A percentile compares a stretch with the other conserved stretches of the same genome.
Evolutionary conservation across 92 coral and sea anemone species (phyloP).

Genomic region (Palythoa grandis): DNA sequence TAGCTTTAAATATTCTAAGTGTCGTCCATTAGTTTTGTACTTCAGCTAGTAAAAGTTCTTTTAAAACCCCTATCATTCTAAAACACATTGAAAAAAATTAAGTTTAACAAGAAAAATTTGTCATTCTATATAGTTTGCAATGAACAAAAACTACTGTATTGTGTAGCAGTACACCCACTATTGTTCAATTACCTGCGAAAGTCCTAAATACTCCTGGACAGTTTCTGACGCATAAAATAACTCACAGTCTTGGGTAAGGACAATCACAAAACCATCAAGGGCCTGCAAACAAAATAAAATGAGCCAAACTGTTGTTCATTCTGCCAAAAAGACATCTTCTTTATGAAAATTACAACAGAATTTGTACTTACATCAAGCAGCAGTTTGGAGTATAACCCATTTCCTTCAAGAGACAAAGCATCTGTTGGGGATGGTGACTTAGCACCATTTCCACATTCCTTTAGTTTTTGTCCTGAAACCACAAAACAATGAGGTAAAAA

Average conservation of each 20-base stretch:
- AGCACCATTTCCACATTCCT: constrained; percentile 58
- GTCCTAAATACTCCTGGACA: constrained; percentile 89
- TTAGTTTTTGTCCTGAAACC: constrained; percentile 73
- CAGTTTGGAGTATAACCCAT: constrained; percentile 84
- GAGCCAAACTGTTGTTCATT: background rate
- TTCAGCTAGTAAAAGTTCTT: no score
- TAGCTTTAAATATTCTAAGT: no score
- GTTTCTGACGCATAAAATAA: constrained; percentile 98
- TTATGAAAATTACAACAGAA: background rate
- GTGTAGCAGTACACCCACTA: background rate
- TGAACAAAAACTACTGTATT: no score
- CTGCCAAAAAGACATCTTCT: background rate
- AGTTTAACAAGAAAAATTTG: no score
- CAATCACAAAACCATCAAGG: constrained; percentile 96
- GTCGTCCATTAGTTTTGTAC: no score
- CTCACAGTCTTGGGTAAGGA: constrained; percentile 93
- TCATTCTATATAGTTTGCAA: no score
- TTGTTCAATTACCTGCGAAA: constrained; percentile 80
- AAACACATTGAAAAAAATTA: no score
- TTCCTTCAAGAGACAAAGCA: constrained; percentile 67
- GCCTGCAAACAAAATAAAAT: constrained; percentile 66
- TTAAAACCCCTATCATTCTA: no score
- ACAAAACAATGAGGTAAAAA: background rate
- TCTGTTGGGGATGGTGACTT: constrained; percentile 47
- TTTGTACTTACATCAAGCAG: constrained; percentile 67